These are phyloP conservation scores for Geopemphigus sp. DNA, from an alignment of 1,140 invertebrate species.

Conservation along the genomic window DNA sequence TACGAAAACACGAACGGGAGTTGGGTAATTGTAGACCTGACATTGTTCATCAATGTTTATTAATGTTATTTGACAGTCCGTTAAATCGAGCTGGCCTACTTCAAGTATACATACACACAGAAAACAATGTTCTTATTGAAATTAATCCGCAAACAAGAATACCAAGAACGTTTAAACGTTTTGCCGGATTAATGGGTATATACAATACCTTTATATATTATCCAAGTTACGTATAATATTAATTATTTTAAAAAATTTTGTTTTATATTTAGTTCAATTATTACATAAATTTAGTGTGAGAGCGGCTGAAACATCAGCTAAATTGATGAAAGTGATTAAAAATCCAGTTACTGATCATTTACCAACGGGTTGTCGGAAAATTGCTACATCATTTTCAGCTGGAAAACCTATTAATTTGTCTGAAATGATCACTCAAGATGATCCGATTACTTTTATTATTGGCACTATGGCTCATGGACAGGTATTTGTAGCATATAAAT, in stretches of 20 bases:
- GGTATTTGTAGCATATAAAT: conserved; percentile 57
- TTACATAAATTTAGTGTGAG: conserved; percentile 91
- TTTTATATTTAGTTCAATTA: conserved; percentile 79
- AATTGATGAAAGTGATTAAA: conserved; percentile 94
- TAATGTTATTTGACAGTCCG: conserved; percentile 96
- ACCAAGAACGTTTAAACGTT: conserved; percentile 96
- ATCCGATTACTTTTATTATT: conserved; percentile 87
- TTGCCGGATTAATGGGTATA: conserved; percentile 96
- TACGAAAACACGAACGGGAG: conserved; percentile 82
- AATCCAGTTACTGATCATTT: conserved; percentile 94
- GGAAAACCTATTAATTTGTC: conserved; percentile 72
- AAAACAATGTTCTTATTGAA: conserved; percentile 96
- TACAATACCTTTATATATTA: too few species aligned
- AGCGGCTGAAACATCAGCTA: conserved; percentile 84
- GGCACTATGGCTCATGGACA: conserved; percentile 98
- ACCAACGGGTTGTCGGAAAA: conserved; percentile 90
- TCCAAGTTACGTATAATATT: neutral
- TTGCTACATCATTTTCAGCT: conserved; percentile 86
- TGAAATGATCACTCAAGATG: conserved; percentile 76
- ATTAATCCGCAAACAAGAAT: conserved; percentile 98
- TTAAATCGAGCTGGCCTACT: conserved; percentile 85
- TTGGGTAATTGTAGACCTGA: conserved; percentile 85
- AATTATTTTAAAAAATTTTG: neutral
- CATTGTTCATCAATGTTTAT: conserved; percentile 90
- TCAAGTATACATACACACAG: conserved; percentile 93